phyloP scores from a whole-genome alignment of 2,113 vertebrate genomes.

The Corythoichthys intestinalis region DNA sequence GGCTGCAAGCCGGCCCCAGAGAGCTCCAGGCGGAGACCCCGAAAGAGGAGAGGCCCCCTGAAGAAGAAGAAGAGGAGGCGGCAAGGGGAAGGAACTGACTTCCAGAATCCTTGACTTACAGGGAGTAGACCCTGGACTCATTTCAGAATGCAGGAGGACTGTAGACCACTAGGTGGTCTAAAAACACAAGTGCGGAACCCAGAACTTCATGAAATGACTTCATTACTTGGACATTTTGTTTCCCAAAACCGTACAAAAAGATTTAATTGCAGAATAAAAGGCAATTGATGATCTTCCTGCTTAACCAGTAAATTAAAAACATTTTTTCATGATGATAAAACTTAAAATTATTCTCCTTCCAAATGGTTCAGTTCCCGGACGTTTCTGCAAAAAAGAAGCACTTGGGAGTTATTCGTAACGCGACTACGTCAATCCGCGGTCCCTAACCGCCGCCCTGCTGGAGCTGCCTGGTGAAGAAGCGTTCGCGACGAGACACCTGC shows the following conservation, averaged over 20 bases:
- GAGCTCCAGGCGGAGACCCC: constrained; percentile 46
- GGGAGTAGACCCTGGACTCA: no score
- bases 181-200: no score
- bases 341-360: no score
- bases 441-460: constrained; percentile 50
- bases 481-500: constrained; percentile 74
- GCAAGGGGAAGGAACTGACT: constrained; percentile 16
- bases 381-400: constrained; percentile 45
- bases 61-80: constrained; percentile 9
- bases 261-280: not conserved
- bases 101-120: no score
- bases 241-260: not conserved
- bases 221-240: no score
- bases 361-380: constrained; percentile 25
- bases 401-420: not conserved
- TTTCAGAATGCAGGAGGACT: no score
- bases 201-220: no score
- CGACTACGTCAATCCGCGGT: no score
- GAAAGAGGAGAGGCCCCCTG: not conserved
- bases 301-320: not conserved
- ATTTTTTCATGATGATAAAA: no score
- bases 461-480: constrained; percentile 70
- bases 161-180: no score
- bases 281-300: not conserved
- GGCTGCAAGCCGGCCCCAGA: constrained; percentile 55